These are phyloP conservation scores for Leptoteleia sp. DNA, from an alignment of 1,140 invertebrate genomes.

Conservation along the genomic window DNA sequence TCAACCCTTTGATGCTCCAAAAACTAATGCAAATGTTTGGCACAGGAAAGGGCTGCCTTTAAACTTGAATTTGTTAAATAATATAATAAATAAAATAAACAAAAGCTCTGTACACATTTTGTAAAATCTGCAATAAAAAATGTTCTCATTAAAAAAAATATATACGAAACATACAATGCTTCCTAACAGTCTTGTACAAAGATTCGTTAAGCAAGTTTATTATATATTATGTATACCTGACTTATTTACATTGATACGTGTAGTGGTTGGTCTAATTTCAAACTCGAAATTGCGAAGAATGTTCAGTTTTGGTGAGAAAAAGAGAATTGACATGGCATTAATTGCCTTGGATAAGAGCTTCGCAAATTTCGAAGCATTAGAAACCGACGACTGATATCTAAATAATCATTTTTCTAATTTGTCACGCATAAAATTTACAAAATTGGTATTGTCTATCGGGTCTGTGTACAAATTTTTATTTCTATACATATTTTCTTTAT, in stretches of 20 bases:
- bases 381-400: slow-evolving; percentile 8
- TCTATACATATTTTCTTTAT: slow-evolving; percentile 6
- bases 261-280: slow-evolving; percentile 30
- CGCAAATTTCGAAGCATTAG: slow-evolving; percentile 19
- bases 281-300: slow-evolving; percentile 13
- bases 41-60: slow-evolving; percentile 36
- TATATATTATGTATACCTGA: slow-evolving; percentile 26
- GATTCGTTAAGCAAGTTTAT: slow-evolving; percentile 47
- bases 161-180: slow-evolving; percentile 24
- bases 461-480: slow-evolving; percentile 35
- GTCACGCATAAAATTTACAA: slow-evolving; percentile 45
- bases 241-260: slow-evolving; percentile 45
- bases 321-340: slow-evolving; percentile 32
- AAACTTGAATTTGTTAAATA: slow-evolving; percentile 2
- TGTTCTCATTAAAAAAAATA: slow-evolving; percentile 12
- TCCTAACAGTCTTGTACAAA: slow-evolving; percentile 53
- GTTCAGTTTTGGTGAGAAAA: slow-evolving; percentile 17
- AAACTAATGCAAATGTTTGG: slow-evolving; percentile 10
- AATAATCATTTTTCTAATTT: slow-evolving; percentile 34
- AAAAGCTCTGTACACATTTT: slow-evolving; percentile 27
- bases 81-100: slow-evolving; percentile 5
- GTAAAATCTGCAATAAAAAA: too few relatives aligned
- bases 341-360: slow-evolving; percentile 13
- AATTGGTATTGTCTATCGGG: slow-evolving; percentile 64
- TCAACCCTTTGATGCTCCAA: slow-evolving; percentile 39